phyloP scores from a whole-genome alignment of 2,888 invertebrate genomes.

The Heliconius aoede region DNA sequence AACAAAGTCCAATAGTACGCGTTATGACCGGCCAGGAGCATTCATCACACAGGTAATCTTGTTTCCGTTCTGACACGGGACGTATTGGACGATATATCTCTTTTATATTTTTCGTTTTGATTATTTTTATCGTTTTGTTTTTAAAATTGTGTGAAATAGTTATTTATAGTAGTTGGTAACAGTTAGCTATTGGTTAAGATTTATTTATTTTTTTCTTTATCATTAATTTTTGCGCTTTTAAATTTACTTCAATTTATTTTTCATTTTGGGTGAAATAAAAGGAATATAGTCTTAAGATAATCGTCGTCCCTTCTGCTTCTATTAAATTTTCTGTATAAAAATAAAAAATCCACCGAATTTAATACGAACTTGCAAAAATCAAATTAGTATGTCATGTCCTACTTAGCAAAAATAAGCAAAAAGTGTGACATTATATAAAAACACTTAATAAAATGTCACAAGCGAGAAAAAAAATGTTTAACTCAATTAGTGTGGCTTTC shows the following conservation, averaged over 20 bases:
- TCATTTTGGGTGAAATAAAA: no score
- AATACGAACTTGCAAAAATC: no score
- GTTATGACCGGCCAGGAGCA: constrained; percentile 61
- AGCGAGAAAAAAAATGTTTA: constrained; percentile 38
- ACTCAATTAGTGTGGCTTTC: constrained; percentile 43
- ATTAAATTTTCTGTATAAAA: no score
- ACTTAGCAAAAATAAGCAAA: neutral
- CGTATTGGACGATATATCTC: constrained; percentile 65
- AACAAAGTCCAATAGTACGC: constrained; percentile 52
- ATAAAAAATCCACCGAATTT: no score
- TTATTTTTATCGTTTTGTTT: constrained; percentile 40
- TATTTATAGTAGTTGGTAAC: no score
- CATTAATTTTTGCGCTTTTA: no score
- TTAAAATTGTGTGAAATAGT: neutral
- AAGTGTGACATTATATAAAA: neutral
- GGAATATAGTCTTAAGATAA: no score
- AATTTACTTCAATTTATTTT: no score
- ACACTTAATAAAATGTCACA: constrained; percentile 23
- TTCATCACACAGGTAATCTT: constrained; percentile 71
- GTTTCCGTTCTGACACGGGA: constrained; percentile 62
- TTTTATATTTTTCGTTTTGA: constrained; percentile 53
- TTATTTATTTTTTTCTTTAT: no score
- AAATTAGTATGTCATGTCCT: neutral
- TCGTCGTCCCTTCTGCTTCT: no score
- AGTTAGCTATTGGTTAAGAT: no score